Conservation (phyloP, 2,888 invertebrate genomes). For the Shargacucullia verbasci region DNA sequence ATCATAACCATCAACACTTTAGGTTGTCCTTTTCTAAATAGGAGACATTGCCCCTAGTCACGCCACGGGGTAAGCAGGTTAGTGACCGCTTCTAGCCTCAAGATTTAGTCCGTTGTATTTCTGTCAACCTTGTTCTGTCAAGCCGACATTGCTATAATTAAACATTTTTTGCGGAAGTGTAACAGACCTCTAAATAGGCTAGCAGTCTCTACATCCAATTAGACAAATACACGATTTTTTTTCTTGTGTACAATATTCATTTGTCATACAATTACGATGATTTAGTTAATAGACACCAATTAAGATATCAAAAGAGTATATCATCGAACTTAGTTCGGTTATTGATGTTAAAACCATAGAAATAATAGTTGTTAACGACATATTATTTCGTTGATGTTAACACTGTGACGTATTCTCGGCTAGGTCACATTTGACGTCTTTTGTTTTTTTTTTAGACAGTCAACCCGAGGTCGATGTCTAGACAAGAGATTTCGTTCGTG, state of each 20-base stretch:
- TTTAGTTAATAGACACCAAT: slow-evolving; percentile 38
- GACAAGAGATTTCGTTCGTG: no score
- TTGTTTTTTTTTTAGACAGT: slow-evolving; percentile 12
- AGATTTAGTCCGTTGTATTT: slow-evolving; percentile 3
- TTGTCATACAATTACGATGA: slow-evolving; percentile 23
- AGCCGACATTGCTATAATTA: slow-evolving; percentile 19
- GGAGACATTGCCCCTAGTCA: background rate
- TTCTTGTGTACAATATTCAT: slow-evolving; percentile 12
- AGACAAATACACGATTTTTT: slow-evolving; percentile 1
- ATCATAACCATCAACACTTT: no score
- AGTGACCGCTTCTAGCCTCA: slow-evolving; percentile 27
- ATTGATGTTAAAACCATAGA: slow-evolving; percentile 25
- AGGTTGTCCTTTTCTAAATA: background rate
- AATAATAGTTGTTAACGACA: no score
- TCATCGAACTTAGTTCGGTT: slow-evolving; percentile 27
- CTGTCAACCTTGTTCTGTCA: slow-evolving; percentile 27
- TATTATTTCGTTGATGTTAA: no score
- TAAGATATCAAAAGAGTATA: slow-evolving; percentile 33
- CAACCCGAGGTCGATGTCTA: slow-evolving; percentile 21
- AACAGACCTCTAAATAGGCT: slow-evolving; percentile 6
- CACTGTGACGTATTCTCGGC: slow-evolving; percentile 18
- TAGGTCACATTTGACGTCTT: slow-evolving; percentile 40
- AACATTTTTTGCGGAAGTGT: slow-evolving; percentile 15
- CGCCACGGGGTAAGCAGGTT: slow-evolving; percentile 21
- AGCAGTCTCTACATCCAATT: background rate